Evolutionary conservation across 2,888 invertebrate genomes (phyloP).

Genomic region (Athalia cordata): DNA sequence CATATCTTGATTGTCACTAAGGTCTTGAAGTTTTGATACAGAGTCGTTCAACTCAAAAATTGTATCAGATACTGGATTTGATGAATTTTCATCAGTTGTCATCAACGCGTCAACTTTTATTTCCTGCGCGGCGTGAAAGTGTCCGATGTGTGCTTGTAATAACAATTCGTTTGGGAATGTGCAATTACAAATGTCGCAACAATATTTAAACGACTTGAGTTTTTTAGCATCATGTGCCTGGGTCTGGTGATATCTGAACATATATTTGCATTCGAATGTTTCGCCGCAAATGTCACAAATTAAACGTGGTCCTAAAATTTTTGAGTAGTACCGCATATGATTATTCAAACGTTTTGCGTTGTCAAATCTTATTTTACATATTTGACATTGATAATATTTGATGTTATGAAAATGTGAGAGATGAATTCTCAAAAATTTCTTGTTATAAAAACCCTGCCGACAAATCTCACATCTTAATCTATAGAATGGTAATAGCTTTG

Average conservation of each 20-base stretch:
- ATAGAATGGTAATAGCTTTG: not conserved
- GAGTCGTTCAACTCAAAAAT: no score
- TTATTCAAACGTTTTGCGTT: slow-evolving; percentile 54
- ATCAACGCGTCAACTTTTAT: not conserved
- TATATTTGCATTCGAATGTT: slow-evolving; percentile 55
- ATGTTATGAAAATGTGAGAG: slow-evolving; percentile 57
- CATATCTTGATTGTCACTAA: no score
- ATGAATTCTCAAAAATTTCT: slow-evolving; percentile 51
- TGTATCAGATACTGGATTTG: no score
- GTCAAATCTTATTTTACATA: slow-evolving; percentile 56
- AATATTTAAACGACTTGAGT: slow-evolving; percentile 48
- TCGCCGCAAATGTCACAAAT: slow-evolving; percentile 53
- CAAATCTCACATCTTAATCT: slow-evolving; percentile 55
- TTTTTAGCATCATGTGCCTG: slow-evolving; percentile 51
- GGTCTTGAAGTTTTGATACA: no score
- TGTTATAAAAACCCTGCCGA: slow-evolving; percentile 56
- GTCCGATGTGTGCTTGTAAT: slow-evolving; percentile 58
- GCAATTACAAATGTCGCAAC: slow-evolving; percentile 56
- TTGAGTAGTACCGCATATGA: slow-evolving; percentile 57
- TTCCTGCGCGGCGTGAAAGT: slow-evolving; percentile 52
- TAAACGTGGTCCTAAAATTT: slow-evolving; percentile 45
- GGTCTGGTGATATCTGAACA: slow-evolving; percentile 58
- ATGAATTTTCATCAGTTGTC: not conserved
- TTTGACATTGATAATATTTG: slow-evolving; percentile 49
- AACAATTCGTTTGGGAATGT: slow-evolving; percentile 57